These are phyloP conservation scores for Drosophila neotestacea DNA, from an alignment of 2,888 invertebrate species.

Conservation along the genomic window DNA sequence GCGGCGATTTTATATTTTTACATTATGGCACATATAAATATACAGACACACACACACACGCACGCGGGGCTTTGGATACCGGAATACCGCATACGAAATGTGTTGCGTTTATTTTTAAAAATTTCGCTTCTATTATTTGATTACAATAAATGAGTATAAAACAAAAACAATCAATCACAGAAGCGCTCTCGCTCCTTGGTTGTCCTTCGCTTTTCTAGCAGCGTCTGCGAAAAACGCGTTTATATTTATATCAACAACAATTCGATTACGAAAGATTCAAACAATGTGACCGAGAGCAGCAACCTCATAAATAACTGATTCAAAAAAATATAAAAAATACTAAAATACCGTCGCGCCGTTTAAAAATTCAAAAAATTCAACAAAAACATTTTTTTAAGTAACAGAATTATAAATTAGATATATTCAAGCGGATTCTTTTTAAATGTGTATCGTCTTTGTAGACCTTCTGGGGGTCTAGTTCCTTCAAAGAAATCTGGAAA, in stretches of 20 bases:
- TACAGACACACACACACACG: conserved; percentile 8
- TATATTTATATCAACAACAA: conserved; percentile 44
- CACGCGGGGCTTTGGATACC: conserved; percentile 16
- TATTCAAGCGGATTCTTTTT: no score
- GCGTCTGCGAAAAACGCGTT: conserved; percentile 21
- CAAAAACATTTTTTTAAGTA: no score
- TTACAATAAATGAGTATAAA: background rate
- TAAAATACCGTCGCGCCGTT: background rate
- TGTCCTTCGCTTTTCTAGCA: conserved; percentile 24
- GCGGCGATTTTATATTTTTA: conserved; percentile 22
- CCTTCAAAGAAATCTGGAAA: no score
- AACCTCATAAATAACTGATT: background rate
- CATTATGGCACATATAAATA: conserved; percentile 23
- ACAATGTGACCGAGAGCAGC: conserved; percentile 22
- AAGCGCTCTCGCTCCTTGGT: conserved; percentile 4
- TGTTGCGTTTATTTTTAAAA: conserved; percentile 13
- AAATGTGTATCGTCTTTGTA: no score
- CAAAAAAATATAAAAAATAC: conserved; percentile 5
- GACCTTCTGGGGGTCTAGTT: no score
- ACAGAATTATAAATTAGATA: no score
- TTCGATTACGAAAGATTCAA: conserved; percentile 40
- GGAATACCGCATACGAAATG: conserved; percentile 22
- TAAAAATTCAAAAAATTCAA: no score
- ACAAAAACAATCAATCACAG: conserved; percentile 1
- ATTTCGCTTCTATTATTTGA: conserved; percentile 3